phyloP scores from a whole-genome alignment of 2,888 invertebrate species.

The Anagyrus pseudococci region DNA sequence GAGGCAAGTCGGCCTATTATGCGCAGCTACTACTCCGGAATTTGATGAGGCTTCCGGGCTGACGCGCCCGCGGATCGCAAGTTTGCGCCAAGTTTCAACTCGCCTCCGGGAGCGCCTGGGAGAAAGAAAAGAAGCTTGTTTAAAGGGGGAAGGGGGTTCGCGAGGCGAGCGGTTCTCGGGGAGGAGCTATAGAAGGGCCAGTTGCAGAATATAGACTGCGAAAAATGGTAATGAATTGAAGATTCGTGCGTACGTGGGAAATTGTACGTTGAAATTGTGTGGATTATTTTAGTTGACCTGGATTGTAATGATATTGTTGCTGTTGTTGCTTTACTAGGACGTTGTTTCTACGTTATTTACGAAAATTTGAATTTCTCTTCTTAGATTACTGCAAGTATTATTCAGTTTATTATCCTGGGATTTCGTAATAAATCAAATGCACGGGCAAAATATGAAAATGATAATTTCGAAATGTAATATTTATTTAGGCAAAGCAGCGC shows the following conservation, averaged over 20 bases:
- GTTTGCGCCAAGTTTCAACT: conserved; percentile 44
- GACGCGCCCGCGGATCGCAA: conserved; percentile 51
- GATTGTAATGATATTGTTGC: too few relatives aligned
- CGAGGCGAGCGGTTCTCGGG: conserved; percentile 19
- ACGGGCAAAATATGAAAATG: conserved; percentile 1
- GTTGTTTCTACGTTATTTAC: too few relatives aligned
- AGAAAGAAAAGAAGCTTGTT: neutral
- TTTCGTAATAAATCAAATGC: conserved; percentile 38
- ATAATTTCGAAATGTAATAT: conserved; percentile 51
- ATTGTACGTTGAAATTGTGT: conserved; percentile 27
- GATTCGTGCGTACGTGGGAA: conserved; percentile 30
- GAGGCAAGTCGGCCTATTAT: conserved; percentile 33
- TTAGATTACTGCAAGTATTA: too few relatives aligned
- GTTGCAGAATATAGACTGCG: conserved; percentile 16
- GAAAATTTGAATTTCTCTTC: too few relatives aligned
- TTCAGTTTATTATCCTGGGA: too few relatives aligned
- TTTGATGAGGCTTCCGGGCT: conserved; percentile 59
- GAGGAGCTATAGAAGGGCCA: neutral
- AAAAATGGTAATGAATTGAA: conserved; percentile 34
- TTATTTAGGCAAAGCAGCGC: conserved; percentile 50
- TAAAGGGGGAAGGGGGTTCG: neutral
- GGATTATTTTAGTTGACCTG: too few relatives aligned
- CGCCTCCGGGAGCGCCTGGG: conserved; percentile 3
- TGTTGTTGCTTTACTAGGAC: too few relatives aligned
- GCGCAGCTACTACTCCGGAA: conserved; percentile 42